Evolutionary conservation across 2,888 invertebrate species (phyloP).

Genomic region (Cantharis rustica): DNA sequence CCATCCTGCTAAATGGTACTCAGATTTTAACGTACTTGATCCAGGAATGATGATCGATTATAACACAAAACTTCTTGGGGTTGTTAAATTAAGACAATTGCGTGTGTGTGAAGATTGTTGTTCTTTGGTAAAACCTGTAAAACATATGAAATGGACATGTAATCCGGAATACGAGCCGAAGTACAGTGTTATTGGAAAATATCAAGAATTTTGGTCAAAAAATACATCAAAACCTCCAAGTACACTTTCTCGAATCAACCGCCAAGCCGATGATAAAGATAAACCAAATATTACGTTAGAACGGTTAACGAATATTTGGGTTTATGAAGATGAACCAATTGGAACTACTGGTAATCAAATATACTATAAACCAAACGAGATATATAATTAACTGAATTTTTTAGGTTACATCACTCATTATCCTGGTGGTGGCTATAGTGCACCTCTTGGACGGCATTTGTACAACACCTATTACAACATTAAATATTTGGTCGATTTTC

Average conservation of each 20-base stretch:
- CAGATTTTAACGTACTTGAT: constrained; percentile 23
- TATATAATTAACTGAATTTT: background rate
- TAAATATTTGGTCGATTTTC: constrained; percentile 16
- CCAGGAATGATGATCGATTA: constrained; percentile 35
- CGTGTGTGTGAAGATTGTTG: constrained; percentile 16
- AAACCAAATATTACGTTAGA: background rate
- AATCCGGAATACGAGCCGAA: constrained; percentile 22
- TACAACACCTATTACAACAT: constrained; percentile 32
- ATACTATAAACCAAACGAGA: background rate
- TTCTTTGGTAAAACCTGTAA: background rate
- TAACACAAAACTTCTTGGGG: constrained; percentile 34
- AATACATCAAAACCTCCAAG: background rate
- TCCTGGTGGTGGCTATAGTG: constrained; percentile 34
- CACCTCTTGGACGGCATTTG: constrained; percentile 28
- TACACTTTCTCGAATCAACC: too few species aligned
- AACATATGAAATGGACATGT: constrained; percentile 22
- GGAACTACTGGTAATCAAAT: background rate
- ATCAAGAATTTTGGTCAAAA: constrained; percentile 16
- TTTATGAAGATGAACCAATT: background rate
- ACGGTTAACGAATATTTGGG: background rate
- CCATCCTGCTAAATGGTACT: constrained; percentile 34
- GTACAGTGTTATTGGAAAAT: background rate
- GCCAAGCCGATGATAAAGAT: too few species aligned
- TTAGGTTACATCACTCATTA: constrained; percentile 29
- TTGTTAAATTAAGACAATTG: constrained; percentile 36